Conservation (phyloP, 2,888 invertebrate species). For the Microctonus hyperodae region DNA sequence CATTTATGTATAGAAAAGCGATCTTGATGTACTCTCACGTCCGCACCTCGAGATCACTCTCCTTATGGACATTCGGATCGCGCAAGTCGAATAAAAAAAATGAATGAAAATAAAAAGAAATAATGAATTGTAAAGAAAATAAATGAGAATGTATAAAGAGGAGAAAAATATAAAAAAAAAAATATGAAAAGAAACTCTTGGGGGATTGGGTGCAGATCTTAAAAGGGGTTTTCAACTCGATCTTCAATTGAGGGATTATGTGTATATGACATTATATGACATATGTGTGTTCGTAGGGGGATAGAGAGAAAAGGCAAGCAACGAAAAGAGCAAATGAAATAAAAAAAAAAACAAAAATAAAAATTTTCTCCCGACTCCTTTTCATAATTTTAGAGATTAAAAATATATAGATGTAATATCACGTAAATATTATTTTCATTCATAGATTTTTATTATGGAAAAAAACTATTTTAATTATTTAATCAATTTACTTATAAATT, state of each 20-base stretch:
- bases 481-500: too few relatives aligned
- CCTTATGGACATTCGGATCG: conserved; percentile 43
- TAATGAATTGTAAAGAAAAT: background rate
- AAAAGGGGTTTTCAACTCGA: conserved; percentile 29
- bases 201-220: conserved; percentile 19
- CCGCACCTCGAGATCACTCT: conserved; percentile 37
- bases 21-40: conserved; percentile 20
- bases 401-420: too few relatives aligned
- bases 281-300: background rate
- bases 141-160: background rate
- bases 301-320: conserved; percentile 2
- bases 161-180: background rate
- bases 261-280: background rate
- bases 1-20: background rate
- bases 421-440: too few relatives aligned
- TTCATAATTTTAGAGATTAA: too few relatives aligned
- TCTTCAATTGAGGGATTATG: background rate
- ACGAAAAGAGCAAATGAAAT: background rate
- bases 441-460: too few relatives aligned
- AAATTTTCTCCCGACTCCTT: too few relatives aligned
- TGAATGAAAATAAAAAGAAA: background rate
- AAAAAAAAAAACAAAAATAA: too few relatives aligned
- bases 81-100: conserved; percentile 22
- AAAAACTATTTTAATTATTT: too few relatives aligned
- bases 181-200: conserved; percentile 4